Conservation (phyloP, 2,888 invertebrate genomes). For the Oxyscelio sp. region DNA sequence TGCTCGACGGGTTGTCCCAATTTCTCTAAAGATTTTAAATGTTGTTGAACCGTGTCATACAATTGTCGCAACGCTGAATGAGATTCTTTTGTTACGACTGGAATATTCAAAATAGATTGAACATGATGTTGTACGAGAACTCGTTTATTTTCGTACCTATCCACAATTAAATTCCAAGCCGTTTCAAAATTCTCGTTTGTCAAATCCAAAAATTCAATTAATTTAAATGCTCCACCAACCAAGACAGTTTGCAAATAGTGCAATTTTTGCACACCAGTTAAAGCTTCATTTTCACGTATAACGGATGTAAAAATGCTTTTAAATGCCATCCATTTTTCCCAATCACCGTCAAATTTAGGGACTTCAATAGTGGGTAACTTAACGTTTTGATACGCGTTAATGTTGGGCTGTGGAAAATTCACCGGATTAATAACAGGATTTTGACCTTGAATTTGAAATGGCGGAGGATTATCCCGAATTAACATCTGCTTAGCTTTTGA, state of each 20-base stretch:
- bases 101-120: not conserved
- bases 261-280: not conserved
- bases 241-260: constrained; percentile 19
- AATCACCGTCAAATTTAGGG: constrained; percentile 17
- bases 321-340: constrained; percentile 18
- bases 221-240: not conserved
- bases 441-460: not conserved
- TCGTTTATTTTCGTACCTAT: constrained; percentile 1
- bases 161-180: constrained; percentile 5
- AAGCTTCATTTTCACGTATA: not conserved
- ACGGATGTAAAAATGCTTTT: not conserved
- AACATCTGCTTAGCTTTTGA: constrained; percentile 1
- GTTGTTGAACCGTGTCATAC: constrained; percentile 10
- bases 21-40: constrained; percentile 12
- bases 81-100: not conserved
- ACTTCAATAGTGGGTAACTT: constrained; percentile 8
- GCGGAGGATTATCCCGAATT: not conserved
- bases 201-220: constrained; percentile 4
- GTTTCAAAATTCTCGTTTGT: constrained; percentile 57
- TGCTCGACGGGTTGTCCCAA: constrained; percentile 24
- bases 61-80: constrained; percentile 5
- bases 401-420: not conserved
- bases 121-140: constrained; percentile 9
- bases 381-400: not conserved
- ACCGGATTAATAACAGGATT: too few relatives aligned